Evolutionary conservation across 1,140 invertebrate species (phyloP), one percentile per base, ranked within the genome.

Genomic region (Artemia franciscana): DNA sequence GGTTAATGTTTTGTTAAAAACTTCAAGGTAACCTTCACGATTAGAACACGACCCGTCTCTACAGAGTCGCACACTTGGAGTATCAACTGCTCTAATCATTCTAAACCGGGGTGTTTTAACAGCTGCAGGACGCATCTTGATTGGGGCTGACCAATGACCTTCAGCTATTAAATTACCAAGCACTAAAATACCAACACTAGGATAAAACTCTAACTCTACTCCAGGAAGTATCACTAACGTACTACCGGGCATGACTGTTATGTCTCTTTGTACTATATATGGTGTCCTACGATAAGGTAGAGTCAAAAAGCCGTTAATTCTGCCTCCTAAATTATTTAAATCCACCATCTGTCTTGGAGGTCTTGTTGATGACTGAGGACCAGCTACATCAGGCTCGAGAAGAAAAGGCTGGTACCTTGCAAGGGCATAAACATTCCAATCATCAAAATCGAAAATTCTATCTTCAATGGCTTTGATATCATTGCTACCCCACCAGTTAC

Each of bases 371-470:
- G 86, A 89, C n/a, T 86, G 75, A 63, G 83, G 85, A 0, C 82
- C 79, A 65, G 85, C 81, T 67, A 88, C 81, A 58, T 78, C 76
- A 67, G 88, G 80, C 70, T 82, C 82, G 39, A 82, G 78, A 39
- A 96, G 77, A 72, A 84, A 98, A 0, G 93, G 94, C 63, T 81
- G 78, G 72, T 86, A 98, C 21, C 84, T 78, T 0, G 91, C 92
- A 30, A 93, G 81, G 0, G 92, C 91, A 72, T 92, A 93, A 74
- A 91, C 91, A 71, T 98, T 99, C 95, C 95, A 98, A 70, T 98
- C 94, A 73, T 99, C 92, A 76, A 98, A 97, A 76, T 98, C 96
- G 73, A 99, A 98, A 67, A 99, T 95, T 70, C 84, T 80, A 58
- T 82, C 78, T 65, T 81, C 78, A 26, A 99, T 97, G 27, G 77